Base-by-base conservation (phyloP, 2,797 vertebrate species). In the Catamblyrhynchus diadema region DNA sequence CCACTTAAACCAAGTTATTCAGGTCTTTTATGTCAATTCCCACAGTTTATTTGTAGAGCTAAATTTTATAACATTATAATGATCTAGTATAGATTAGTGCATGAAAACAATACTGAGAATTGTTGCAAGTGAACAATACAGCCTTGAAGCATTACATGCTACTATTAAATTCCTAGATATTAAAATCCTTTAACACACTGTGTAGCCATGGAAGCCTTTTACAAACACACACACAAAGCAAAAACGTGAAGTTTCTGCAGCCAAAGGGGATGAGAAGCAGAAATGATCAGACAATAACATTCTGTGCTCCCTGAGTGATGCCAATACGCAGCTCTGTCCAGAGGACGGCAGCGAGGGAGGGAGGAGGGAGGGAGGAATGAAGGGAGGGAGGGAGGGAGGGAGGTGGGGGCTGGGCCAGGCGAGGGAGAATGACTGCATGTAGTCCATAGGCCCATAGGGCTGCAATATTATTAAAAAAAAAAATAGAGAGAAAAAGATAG, bases 71-170 rank as follows among this genome's bases (percentile, higher is more conserved):
- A 93, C 94, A 77, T 83, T 94, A 78, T 94, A 95, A 96, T 86
- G 82, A 93, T 88, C 86, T 89, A 94, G 79, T 97, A 96, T 94
- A 90, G 95, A 94, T 95, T 91, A 89, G 50, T 61, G 67, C 56
- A 86, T 53, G 90, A 88, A 97, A 95, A 96, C 93, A 96, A 97
- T 95, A 77, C 92, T 93, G 88, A 97, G 93, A 97, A 97, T 94
- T 77, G 71, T 87, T 93, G 90, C 92, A 95, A 96, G 83, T 94
- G 93, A 97, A 95, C 88, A 95, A 96, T 94, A 86, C 90, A 95
- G 95, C 92, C 95, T 96, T 77, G 74, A 93, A 93, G 92, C 78
- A 91, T 90, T 95, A 89, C 88, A 95, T 14, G 87, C 72, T 93
- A 62, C 89, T 92, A 87, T 81, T 92, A 97, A 93, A 94, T 91